Conservation (phyloP, 2,888 invertebrate genomes). For the Eristalis pertinax region DNA sequence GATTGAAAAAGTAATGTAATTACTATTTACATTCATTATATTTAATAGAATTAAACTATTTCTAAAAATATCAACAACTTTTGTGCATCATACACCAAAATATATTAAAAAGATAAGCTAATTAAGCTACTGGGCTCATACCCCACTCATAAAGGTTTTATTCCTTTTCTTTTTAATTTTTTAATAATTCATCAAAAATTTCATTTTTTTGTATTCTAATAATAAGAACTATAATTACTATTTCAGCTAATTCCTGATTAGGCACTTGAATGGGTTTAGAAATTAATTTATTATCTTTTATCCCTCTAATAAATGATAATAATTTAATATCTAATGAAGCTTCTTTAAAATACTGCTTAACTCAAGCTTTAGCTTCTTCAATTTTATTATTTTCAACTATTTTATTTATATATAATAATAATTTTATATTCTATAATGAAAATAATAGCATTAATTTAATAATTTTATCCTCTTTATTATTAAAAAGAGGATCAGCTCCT, state of each 20-base stretch:
- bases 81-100: conserved; percentile 85
- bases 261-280: conserved; percentile 85
- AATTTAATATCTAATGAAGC: conserved; percentile 83
- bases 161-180: too few relatives aligned
- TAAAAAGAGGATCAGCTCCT: too few relatives aligned
- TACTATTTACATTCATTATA: conserved; percentile 78
- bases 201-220: conserved; percentile 83
- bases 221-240: too few relatives aligned
- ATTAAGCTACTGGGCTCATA: conserved; percentile 82
- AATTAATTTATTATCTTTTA: conserved; percentile 85
- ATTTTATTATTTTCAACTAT: conserved; percentile 82
- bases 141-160: conserved; percentile 81
- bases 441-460: too few relatives aligned
- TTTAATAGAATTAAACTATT: conserved; percentile 85
- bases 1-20: conserved; percentile 84
- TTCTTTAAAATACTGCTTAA: too few relatives aligned
- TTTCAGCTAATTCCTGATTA: conserved; percentile 82
- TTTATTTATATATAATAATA: conserved; percentile 75
- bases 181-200: too few relatives aligned
- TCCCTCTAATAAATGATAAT: conserved; percentile 83
- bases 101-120: conserved; percentile 84
- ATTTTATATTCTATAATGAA: too few relatives aligned
- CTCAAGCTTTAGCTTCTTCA: conserved; percentile 84
- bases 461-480: too few relatives aligned
- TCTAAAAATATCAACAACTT: conserved; percentile 84